Evolutionary conservation across 2,888 invertebrate genomes (phyloP).

Genomic region (Noctua janthe): DNA sequence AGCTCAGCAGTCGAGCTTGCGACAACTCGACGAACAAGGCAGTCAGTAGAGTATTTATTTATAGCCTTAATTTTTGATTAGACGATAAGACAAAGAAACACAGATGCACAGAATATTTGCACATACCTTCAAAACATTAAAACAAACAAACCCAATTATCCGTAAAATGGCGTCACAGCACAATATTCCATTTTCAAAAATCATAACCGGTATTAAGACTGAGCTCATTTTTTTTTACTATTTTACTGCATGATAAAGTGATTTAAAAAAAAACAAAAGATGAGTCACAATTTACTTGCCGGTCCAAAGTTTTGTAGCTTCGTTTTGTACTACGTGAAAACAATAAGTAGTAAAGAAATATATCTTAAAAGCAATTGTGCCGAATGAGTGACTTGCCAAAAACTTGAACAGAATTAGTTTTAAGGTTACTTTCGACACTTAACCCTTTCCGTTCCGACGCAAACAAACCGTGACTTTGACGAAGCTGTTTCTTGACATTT

Average conservation of each 20-base stretch:
- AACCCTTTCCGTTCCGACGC: conserved; percentile 65
- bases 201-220: conserved; percentile 40
- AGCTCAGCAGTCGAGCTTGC: too few species aligned
- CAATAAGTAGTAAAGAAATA: conserved; percentile 63
- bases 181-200: conserved; percentile 58
- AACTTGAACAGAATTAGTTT: conserved; percentile 67
- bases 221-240: not conserved
- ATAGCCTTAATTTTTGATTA: not conserved
- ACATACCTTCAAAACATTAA: conserved; percentile 13
- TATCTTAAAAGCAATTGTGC: conserved; percentile 69
- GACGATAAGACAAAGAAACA: not conserved
- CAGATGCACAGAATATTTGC: not conserved
- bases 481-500: conserved; percentile 46
- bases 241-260: not conserved
- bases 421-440: conserved; percentile 67
- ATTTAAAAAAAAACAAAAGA: not conserved
- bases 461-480: conserved; percentile 62
- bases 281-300: not conserved
- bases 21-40: not conserved
- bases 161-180: conserved; percentile 27
- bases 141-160: conserved; percentile 43
- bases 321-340: conserved; percentile 37
- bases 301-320: conserved; percentile 28
- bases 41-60: not conserved
- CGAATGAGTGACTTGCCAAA: conserved; percentile 72